phyloP scores from a whole-genome alignment of 2,113 vertebrate genomes.

The Oncorhynchus masou region DNA sequence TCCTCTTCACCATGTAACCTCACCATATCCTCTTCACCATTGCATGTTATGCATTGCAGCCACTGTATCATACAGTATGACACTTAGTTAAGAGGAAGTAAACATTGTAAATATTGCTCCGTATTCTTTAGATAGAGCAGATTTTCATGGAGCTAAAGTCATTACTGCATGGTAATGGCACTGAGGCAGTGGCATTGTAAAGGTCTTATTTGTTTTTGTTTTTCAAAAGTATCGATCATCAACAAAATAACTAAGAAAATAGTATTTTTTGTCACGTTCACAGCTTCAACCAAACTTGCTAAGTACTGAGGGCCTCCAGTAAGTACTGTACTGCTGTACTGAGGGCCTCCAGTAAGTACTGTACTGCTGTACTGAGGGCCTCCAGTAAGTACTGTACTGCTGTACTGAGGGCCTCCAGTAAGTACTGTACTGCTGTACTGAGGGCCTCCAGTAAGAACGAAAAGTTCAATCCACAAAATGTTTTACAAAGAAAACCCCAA shows the following conservation, averaged over 20 bases:
- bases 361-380: too few relatives aligned
- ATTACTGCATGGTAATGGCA: slow-evolving; percentile 45
- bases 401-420: too few relatives aligned
- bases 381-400: too few relatives aligned
- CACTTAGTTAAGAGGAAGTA: neutral
- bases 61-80: too few relatives aligned
- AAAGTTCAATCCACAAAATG: slow-evolving; percentile 27
- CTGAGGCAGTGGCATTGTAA: slow-evolving; percentile 22
- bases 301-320: slow-evolving; percentile 8
- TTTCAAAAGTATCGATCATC: slow-evolving; percentile 1
- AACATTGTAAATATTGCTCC: neutral
- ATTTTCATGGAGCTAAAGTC: neutral
- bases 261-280: slow-evolving; percentile 62
- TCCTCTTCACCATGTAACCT: too few relatives aligned
- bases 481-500: slow-evolving; percentile 36
- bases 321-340: too few relatives aligned
- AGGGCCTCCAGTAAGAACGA: neutral
- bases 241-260: slow-evolving; percentile 47
- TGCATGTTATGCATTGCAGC: too few relatives aligned
- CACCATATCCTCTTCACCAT: too few relatives aligned
- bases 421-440: too few relatives aligned
- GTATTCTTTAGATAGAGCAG: neutral
- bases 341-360: too few relatives aligned
- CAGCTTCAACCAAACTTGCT: slow-evolving; percentile 66
- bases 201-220: slow-evolving; percentile 8